Percentiles rank a stretch among this genome's conserved stretches.
phyloP scores from a whole-genome alignment of 2,113 vertebrate genomes.

The Heptranchias perlo region DNA sequence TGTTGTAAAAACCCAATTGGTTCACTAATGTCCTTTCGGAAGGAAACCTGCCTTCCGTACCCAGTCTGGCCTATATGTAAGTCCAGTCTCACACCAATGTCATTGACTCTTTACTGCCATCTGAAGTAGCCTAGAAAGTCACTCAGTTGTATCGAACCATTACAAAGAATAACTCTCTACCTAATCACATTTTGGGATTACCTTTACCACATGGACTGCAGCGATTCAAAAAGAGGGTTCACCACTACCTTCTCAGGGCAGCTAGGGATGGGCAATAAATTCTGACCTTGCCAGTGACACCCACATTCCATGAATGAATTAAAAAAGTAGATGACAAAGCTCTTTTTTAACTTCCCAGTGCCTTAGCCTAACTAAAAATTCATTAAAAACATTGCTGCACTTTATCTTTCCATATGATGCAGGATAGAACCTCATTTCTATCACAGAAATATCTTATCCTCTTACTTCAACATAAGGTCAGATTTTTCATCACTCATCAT shows the following conservation, averaged over 20 bases:
- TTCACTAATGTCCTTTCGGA: background rate
- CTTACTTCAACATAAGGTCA: background rate
- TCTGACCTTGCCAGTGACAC: background rate
- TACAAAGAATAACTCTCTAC: no score
- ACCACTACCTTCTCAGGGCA: background rate
- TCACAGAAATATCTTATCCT: background rate
- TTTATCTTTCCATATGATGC: background rate
- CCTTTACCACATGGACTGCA: no score
- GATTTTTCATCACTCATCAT: background rate
- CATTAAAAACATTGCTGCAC: background rate
- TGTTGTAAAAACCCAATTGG: background rate
- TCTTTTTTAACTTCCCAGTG: background rate
- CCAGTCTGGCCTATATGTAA: background rate
- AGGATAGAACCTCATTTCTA: background rate
- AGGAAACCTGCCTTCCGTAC: background rate
- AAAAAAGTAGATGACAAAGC: background rate
- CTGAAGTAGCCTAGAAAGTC: no score
- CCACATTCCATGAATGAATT: background rate
- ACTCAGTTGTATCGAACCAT: no score
- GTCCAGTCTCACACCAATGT: background rate
- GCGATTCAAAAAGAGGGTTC: background rate
- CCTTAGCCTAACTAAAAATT: background rate
- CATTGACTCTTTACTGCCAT: background rate
- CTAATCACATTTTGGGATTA: no score
- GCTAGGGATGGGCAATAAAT: background rate